phyloP scores from a whole-genome alignment of 2,797 vertebrate genomes.

The Premnoplex brunnescens region DNA sequence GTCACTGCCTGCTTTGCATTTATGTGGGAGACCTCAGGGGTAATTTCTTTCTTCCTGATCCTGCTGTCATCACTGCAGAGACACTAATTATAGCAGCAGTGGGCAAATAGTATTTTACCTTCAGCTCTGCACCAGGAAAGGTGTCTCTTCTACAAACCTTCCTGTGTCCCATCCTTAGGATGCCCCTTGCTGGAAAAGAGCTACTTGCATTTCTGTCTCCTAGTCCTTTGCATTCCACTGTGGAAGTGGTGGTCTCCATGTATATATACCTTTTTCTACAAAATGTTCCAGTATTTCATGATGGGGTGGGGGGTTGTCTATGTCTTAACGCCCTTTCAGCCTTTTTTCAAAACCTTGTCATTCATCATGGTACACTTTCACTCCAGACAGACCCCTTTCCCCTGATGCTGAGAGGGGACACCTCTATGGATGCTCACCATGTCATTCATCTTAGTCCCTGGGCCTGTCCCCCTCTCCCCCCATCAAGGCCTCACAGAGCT shows the following conservation, averaged over 20 bases:
- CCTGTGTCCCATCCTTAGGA: neutral
- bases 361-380: neutral
- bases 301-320: accelerated
- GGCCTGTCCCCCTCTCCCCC: neutral
- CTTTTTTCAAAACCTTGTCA: neutral
- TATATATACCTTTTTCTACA: neutral
- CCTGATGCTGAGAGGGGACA: neutral
- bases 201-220: neutral
- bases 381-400: neutral
- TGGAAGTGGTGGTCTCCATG: accelerated
- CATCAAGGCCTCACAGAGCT: neutral
- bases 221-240: neutral
- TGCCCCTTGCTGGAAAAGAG: neutral
- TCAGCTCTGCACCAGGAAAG: neutral
- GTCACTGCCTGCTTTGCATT: conserved; percentile 42
- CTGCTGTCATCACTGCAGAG: neutral
- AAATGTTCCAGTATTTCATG: neutral
- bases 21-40: conserved; percentile 18
- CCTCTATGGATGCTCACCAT: neutral
- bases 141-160: neutral
- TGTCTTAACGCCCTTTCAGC: neutral
- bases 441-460: neutral
- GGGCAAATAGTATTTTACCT: neutral
- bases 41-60: conserved; percentile 47
- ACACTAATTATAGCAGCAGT: neutral